Evolutionary conservation across 2,797 vertebrate genomes (phyloP), one percentile per base, ranked within the genome.

Genomic region (Trachops cirrhosus): DNA sequence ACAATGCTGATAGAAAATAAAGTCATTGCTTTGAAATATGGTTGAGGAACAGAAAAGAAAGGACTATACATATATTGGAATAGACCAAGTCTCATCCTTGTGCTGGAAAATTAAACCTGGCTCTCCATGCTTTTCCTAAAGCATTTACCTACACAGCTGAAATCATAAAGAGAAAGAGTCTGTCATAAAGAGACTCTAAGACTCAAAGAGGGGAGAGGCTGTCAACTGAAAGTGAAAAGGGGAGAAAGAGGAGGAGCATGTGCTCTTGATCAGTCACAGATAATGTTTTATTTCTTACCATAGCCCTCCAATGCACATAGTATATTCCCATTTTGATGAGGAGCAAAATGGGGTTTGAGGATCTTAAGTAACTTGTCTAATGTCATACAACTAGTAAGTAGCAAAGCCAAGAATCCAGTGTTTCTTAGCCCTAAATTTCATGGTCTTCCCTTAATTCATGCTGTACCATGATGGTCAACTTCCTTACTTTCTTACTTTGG

Each of bases 1-100:
- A 86, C 86, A 80, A 52, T 77, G 48, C 93, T 87, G 68, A 79
- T 96, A 75, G 88, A 84, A 95, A 96, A 94, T 37, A 67, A 96
- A 93, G 94, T 93, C 48, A 73, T 48, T 86, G 37, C 78, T 97
- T 78, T 86, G 78, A 95, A 93, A 95, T 89, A 85, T 57, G 75
- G 48, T 57, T 80, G 41, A 86, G n/a, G 14, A 14, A 54, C 68
- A 94, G 86, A 29, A 91, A 96, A 96, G 37, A 84, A 94, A 74
- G 46, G 39, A 59, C 24, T 32, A 7, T 37, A 78, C 26, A 11
- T n/a, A 15, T 16, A 74, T 16, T 74, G 32, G 94, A 86, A 91
- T 54, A 92, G 93, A 48, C 26, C 50, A 62, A 39, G 18, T 91
- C 73, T 54, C 62, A 89, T 24, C 29, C 34, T 34, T 75, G n/a